Percentiles rank a stretch among this genome's conserved stretches.
phyloP scores from a whole-genome alignment of 2,797 vertebrate species.

The Denticeps clupeoides region DNA sequence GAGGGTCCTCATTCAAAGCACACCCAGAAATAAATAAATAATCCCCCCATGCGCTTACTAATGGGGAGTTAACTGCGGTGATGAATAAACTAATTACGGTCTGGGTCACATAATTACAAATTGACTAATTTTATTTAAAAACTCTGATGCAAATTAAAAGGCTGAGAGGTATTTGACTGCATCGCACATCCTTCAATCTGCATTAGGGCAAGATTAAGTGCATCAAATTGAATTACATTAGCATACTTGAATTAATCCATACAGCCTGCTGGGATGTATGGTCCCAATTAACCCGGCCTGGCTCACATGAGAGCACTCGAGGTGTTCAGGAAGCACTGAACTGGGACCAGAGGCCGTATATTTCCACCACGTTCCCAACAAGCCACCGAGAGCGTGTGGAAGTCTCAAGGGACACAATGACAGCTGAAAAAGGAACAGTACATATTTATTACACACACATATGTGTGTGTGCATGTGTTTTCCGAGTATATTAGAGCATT shows the following conservation, averaged over 20 bases:
- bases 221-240: conserved; percentile 71
- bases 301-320: not conserved
- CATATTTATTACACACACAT: too few species aligned
- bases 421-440: too few species aligned
- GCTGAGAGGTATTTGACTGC: conserved; percentile 65
- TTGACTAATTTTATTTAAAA: conserved; percentile 66
- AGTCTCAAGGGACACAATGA: too few species aligned
- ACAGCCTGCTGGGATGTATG: conserved; percentile 47
- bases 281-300: conserved; percentile 50
- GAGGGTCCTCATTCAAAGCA: conserved; percentile 51
- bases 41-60: conserved; percentile 37
- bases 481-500: too few species aligned
- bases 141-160: conserved; percentile 61
- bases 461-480: not conserved
- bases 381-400: too few species aligned
- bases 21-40: conserved; percentile 35
- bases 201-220: conserved; percentile 71
- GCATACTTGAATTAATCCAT: conserved; percentile 69
- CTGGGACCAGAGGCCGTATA: not conserved
- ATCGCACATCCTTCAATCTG: conserved; percentile 64
- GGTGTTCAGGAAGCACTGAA: not conserved
- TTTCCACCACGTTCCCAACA: not conserved
- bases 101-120: conserved; percentile 70
- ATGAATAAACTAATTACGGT: conserved; percentile 70
- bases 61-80: conserved; percentile 60